phyloP scores from a whole-genome alignment of 2,113 vertebrate genomes.

The Ceratotherium simum region DNA sequence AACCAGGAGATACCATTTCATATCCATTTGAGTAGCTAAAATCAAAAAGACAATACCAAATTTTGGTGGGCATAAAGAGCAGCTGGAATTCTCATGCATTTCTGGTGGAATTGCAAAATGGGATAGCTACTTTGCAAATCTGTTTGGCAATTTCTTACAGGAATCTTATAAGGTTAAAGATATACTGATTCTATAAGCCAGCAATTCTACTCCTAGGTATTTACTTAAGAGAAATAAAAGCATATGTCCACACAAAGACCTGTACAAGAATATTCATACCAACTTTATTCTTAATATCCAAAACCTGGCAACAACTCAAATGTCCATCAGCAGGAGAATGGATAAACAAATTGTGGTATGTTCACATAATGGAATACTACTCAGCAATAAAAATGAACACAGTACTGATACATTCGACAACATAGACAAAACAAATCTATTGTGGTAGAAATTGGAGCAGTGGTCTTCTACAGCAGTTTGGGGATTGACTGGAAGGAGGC shows the following conservation, averaged over 20 bases:
- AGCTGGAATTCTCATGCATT: not conserved
- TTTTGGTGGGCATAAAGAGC: not conserved
- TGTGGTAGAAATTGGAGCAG: not conserved
- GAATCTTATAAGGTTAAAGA: not conserved
- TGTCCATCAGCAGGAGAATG: not conserved
- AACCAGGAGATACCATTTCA: not conserved
- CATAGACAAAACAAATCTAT: not conserved
- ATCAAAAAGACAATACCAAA: not conserved
- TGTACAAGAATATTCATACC: not conserved
- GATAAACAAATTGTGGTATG: not conserved
- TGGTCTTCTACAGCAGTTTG: not conserved
- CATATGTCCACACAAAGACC: not conserved
- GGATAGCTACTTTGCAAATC: not conserved
- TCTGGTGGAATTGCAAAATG: too few relatives aligned
- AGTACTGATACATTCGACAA: not conserved
- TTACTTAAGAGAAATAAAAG: conserved; percentile 19
- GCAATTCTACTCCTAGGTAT: not conserved
- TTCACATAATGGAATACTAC: not conserved
- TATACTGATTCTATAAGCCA: not conserved
- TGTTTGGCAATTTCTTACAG: not conserved
- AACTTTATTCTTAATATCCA: not conserved
- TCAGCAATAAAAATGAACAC: not conserved
- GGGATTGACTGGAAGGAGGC: not conserved
- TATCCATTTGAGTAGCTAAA: not conserved
- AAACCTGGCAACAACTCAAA: not conserved